phyloP scores from a whole-genome alignment of 2,797 vertebrate species.

The Pitangus sulphuratus region DNA sequence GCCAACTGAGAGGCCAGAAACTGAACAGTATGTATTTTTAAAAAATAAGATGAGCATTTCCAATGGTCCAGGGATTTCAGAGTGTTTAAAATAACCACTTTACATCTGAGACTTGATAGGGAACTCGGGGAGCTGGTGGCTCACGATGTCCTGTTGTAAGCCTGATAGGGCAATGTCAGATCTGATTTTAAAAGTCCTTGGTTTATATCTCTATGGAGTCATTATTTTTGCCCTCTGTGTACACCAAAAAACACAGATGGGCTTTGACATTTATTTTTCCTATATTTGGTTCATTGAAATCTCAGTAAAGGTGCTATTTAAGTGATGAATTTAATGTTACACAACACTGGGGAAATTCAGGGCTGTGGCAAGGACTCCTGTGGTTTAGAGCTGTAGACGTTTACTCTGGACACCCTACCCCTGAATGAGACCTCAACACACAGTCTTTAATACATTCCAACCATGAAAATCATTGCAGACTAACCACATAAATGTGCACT shows the following conservation, averaged over 20 bases:
- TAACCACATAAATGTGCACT: background rate
- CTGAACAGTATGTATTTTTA: accelerated
- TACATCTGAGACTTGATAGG: background rate
- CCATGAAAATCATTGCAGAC: background rate
- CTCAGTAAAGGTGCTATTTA: background rate
- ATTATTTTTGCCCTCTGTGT: background rate
- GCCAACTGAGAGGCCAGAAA: background rate
- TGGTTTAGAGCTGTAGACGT: background rate
- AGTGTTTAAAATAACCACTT: background rate
- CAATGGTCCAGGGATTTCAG: background rate
- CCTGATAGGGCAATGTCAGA: background rate
- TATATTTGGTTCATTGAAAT: background rate
- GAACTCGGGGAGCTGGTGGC: background rate
- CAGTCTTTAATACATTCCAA: background rate
- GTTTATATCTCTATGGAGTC: background rate
- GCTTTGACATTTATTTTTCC: background rate
- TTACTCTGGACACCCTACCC: background rate
- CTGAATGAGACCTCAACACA: background rate
- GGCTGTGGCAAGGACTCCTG: background rate
- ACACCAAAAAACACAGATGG: background rate
- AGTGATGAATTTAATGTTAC: background rate
- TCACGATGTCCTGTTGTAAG: background rate
- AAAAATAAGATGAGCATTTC: background rate
- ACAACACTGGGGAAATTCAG: background rate
- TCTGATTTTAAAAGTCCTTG: background rate